Percentiles rank a stretch among this genome's conserved stretches.
Conservation (phyloP, 2,113 vertebrate species). For the Aegotheles bennettii region DNA sequence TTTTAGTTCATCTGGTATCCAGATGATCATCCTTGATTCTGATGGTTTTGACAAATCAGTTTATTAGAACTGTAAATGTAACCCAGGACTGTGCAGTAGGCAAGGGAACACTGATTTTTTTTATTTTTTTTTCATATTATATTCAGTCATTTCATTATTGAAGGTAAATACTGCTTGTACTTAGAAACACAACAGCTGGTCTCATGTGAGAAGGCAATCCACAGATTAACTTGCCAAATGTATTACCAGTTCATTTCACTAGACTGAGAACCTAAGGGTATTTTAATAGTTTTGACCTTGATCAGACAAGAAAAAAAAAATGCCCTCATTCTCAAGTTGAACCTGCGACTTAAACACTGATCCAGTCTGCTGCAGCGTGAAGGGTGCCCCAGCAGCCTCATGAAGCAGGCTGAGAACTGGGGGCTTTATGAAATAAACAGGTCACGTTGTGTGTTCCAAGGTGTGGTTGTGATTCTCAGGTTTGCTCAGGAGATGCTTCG, state of each 20-base stretch:
- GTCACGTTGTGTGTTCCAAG: not conserved
- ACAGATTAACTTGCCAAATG: slow-evolving; percentile 69
- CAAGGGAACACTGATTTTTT: slow-evolving; percentile 18
- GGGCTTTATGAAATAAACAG: rapidly evolving
- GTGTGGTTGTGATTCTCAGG: not conserved
- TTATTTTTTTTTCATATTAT: slow-evolving; percentile 32
- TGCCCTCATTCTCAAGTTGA: slow-evolving; percentile 37
- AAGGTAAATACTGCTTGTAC: slow-evolving; percentile 65
- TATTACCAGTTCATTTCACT: slow-evolving; percentile 68
- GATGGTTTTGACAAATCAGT: slow-evolving; percentile 81
- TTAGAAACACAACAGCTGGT: slow-evolving; percentile 63
- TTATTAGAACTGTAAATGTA: slow-evolving; percentile 76
- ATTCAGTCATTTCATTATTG: slow-evolving; percentile 65
- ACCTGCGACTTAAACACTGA: slow-evolving; percentile 19
- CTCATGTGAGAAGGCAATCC: slow-evolving; percentile 71
- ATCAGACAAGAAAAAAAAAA: slow-evolving; percentile 40
- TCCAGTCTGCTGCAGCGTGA: not conserved
- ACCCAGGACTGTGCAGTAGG: slow-evolving; percentile 64
- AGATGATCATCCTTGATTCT: slow-evolving; percentile 78
- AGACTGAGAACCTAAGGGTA: slow-evolving; percentile 58
- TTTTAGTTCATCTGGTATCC: slow-evolving; percentile 76
- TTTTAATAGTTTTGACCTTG: slow-evolving; percentile 71
- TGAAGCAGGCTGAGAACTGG: not conserved
- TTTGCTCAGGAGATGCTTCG: not conserved
- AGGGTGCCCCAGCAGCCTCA: not conserved